Conservation (phyloP, 92 coral and sea anemone species). For the Meandrina meandrites region DNA sequence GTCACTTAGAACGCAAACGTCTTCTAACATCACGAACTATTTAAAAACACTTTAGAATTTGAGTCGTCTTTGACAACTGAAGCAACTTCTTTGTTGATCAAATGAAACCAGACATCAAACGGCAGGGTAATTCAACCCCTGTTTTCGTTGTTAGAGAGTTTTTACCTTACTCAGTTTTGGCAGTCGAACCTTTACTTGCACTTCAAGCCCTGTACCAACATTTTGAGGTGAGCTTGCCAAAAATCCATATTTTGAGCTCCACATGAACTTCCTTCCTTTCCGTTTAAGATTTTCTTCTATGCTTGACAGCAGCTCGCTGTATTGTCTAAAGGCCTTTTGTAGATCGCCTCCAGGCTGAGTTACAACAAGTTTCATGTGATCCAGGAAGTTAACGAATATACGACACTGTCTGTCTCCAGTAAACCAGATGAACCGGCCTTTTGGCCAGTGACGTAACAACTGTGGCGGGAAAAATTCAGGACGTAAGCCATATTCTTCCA, state of each 20-base stretch:
- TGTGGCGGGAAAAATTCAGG: constrained; percentile 15
- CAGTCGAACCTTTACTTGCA: constrained; percentile 42
- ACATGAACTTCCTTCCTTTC: constrained; percentile 34
- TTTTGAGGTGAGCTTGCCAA: constrained; percentile 50
- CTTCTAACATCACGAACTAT: no score
- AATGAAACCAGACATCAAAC: no score
- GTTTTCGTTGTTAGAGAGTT: not conserved
- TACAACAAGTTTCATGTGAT: constrained; percentile 51
- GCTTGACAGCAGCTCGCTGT: constrained; percentile 32
- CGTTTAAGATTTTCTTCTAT: constrained; percentile 28
- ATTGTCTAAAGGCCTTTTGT: constrained; percentile 36
- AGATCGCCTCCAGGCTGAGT: constrained; percentile 49
- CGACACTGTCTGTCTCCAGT: constrained; percentile 47
- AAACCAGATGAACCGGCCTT: constrained; percentile 56
- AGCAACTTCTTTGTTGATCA: no score
- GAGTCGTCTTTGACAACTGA: no score
- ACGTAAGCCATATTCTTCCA: constrained; percentile 25
- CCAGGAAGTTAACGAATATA: constrained; percentile 45
- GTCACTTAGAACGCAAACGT: no score
- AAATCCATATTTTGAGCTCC: constrained; percentile 50
- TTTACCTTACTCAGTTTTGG: constrained; percentile 42
- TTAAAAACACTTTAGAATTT: no score
- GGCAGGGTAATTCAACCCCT: not conserved
- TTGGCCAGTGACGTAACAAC: constrained; percentile 44
- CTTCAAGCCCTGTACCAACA: constrained; percentile 55